Base-by-base conservation (phyloP, 1,140 invertebrate genomes). In the Trachymyrmex cornetzi region DNA sequence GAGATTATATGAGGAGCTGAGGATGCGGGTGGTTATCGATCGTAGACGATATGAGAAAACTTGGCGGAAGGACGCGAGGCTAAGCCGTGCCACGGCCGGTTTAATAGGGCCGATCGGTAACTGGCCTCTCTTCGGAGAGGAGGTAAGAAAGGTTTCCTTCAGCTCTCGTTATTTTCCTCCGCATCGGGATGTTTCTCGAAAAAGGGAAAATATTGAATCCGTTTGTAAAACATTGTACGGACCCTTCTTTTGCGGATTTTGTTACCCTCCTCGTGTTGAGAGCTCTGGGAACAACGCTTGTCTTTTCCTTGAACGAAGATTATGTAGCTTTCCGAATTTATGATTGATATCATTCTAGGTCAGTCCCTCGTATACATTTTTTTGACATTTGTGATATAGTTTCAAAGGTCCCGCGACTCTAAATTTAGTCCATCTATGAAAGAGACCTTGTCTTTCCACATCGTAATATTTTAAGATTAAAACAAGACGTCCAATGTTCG, bases 1-100 rank as follows among this genome's bases (percentile, higher is more conserved):
- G 84, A 91, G 93, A 94, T 94, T 94, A 93, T 91, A 90, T 91
- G 91, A 93, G 88, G 88, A 89, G 89, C 90, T 88, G 86, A 89
- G 87, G 89, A 93, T 93, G 89, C 87, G 72, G 61, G 38, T 5
- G 79, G 86, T 85, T 94, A 94, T 94, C 92, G 93, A 94, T 94
- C 91, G 91, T 82, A 77, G 86, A 89, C 90, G 91, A 93, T 93
- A 93, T 85, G 89, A 92, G 88, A 90, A 93, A 91, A 90, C 88
- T 90, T 87, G 44, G 34, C 67, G 77, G 38, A 61, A 71, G 50
- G 44, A 48, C 48, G 57, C 44, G 24, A 72, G 34, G 34, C 74
- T 81, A 67, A 85, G 69, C 64, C 74, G 64, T 63, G 57, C 27
- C 81, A 53, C 71, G 86, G 27, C 50, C 38, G 79, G 84, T 93